phyloP scores from a whole-genome alignment of 2,113 vertebrate genomes.

The Bolborhynchus lineola region DNA sequence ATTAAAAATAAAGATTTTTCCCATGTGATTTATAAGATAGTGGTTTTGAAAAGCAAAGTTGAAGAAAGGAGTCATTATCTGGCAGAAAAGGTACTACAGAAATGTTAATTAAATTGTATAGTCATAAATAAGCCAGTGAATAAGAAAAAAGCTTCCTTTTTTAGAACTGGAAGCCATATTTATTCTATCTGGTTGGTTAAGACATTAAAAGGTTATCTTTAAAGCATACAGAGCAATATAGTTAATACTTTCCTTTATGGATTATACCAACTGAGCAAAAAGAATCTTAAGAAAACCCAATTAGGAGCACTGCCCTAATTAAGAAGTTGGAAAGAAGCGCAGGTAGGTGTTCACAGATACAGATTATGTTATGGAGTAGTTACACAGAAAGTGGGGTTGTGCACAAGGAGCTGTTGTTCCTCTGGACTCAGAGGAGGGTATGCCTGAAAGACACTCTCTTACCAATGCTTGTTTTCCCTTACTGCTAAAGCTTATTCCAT shows the following conservation, averaged over 20 bases:
- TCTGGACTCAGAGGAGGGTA: accelerated
- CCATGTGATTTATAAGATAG: slow-evolving; percentile 71
- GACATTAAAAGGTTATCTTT: slow-evolving; percentile 31
- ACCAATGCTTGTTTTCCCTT: accelerated
- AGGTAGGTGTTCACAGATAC: not conserved
- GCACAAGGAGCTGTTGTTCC: not conserved
- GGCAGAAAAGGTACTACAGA: slow-evolving; percentile 62
- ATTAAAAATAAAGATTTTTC: slow-evolving; percentile 78
- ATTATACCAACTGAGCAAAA: slow-evolving; percentile 7
- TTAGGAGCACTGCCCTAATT: not conserved
- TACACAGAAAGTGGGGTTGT: not conserved
- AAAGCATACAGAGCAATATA: not conserved
- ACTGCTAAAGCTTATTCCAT: not conserved
- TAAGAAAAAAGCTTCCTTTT: slow-evolving; percentile 50
- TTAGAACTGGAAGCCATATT: slow-evolving; percentile 39
- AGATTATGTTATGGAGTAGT: accelerated
- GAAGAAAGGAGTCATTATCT: slow-evolving; percentile 61
- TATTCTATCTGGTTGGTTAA: slow-evolving; percentile 45
- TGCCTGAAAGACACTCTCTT: accelerated
- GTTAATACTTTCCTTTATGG: not conserved
- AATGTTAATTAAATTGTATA: slow-evolving; percentile 75
- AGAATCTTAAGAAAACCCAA: not conserved
- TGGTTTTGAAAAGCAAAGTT: slow-evolving; percentile 59
- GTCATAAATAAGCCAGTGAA: slow-evolving; percentile 39
- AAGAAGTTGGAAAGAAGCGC: not conserved